These are phyloP conservation scores for Trachymyrmex septentrionalis DNA, from an alignment of 1,140 invertebrate species.

Conservation along the genomic window DNA sequence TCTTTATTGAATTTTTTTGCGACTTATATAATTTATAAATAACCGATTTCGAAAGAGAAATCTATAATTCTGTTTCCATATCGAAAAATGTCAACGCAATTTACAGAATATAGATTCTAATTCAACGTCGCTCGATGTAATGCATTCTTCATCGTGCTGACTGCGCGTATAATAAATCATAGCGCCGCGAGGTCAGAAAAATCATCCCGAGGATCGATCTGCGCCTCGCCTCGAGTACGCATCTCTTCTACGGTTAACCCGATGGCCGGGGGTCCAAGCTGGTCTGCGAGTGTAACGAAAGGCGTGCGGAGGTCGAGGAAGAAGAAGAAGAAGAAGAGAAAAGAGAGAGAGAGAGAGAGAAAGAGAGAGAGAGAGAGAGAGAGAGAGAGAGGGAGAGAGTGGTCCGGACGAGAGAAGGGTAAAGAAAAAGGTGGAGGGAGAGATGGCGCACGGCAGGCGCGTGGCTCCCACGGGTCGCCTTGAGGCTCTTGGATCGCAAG, in stretches of 20 bases:
- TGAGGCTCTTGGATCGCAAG: slow-evolving; percentile 67
- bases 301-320: slow-evolving; percentile 13
- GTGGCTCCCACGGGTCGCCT: slow-evolving; percentile 84
- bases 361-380: too few species aligned
- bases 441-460: slow-evolving; percentile 82
- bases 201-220: slow-evolving; percentile 53
- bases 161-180: slow-evolving; percentile 44
- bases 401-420: slow-evolving; percentile 18
- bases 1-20: neutral
- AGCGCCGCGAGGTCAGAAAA: slow-evolving; percentile 52
- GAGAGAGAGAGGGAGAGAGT: slow-evolving; percentile 18
- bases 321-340: neutral
- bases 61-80: neutral
- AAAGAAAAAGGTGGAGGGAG: slow-evolving; percentile 66
- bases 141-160: slow-evolving; percentile 24
- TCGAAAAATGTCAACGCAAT: slow-evolving; percentile 5
- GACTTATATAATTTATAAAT: neutral
- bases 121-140: neutral
- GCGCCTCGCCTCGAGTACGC: slow-evolving; percentile 45
- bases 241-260: slow-evolving; percentile 52
- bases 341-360: neutral
- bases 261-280: slow-evolving; percentile 39
- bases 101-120: slow-evolving; percentile 2
- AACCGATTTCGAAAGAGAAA: neutral
- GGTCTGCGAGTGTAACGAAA: slow-evolving; percentile 45